These are phyloP conservation scores for Lepidochitona cinerea DNA, from an alignment of 2,888 invertebrate genomes.

Conservation along the genomic window DNA sequence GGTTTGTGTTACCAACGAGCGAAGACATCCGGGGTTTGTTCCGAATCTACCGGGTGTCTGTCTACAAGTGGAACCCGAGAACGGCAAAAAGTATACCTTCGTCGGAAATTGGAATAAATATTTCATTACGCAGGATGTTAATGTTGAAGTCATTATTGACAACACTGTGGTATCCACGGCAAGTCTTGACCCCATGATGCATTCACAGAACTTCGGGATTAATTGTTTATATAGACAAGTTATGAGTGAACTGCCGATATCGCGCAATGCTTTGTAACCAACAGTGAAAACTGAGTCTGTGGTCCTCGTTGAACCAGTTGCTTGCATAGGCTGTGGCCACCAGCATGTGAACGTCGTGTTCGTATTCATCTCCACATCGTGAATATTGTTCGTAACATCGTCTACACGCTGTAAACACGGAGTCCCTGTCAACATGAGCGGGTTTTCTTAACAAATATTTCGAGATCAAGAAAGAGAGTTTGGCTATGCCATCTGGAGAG, in stretches of 20 bases:
- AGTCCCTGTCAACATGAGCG: slow-evolving; percentile 50
- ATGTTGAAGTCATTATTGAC: too few species aligned
- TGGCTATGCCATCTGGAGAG: slow-evolving; percentile 53
- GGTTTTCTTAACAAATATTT: slow-evolving; percentile 56
- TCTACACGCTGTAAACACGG: slow-evolving; percentile 53
- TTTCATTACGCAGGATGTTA: too few species aligned
- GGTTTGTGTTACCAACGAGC: too few species aligned
- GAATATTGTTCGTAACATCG: slow-evolving; percentile 59
- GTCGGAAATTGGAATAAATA: too few species aligned
- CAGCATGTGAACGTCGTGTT: slow-evolving; percentile 65
- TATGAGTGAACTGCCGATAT: slow-evolving; percentile 32
- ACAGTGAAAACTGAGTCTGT: slow-evolving; percentile 50
- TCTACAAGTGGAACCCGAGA: too few species aligned
- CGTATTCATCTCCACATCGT: slow-evolving; percentile 44
- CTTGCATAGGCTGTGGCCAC: slow-evolving; percentile 65
- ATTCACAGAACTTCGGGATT: too few species aligned
- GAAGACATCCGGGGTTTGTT: too few species aligned
- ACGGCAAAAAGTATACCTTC: too few species aligned
- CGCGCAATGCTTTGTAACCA: slow-evolving; percentile 59
- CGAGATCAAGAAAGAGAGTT: slow-evolving; percentile 56
- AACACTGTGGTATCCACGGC: too few species aligned
- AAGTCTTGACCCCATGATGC: too few species aligned
- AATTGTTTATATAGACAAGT: not conserved
- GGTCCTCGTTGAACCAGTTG: slow-evolving; percentile 62
- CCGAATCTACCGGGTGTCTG: too few species aligned